These are phyloP conservation scores for Agrotis puta DNA, from an alignment of 2,888 invertebrate species.

Conservation along the genomic window DNA sequence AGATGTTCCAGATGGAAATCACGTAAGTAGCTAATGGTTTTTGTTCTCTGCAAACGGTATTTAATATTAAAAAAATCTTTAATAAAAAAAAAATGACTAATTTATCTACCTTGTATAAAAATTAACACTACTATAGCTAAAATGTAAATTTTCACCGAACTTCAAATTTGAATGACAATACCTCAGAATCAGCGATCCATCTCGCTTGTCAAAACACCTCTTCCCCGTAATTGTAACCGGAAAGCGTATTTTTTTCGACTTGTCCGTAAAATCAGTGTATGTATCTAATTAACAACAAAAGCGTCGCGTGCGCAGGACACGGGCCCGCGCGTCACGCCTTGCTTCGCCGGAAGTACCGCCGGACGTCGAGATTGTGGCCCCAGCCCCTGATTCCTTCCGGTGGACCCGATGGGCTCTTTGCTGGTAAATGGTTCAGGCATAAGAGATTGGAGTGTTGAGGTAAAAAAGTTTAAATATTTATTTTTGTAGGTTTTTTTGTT, in stretches of 20 bases:
- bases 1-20: background rate
- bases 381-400: constrained; percentile 90
- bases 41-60: background rate
- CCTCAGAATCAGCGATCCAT: constrained; percentile 34
- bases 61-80: no score
- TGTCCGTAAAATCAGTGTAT: constrained; percentile 64
- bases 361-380: constrained; percentile 89
- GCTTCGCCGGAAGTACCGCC: constrained; percentile 83
- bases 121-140: background rate
- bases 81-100: background rate
- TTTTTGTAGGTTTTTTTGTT: background rate
- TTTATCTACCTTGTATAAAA: background rate
- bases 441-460: constrained; percentile 44
- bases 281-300: constrained; percentile 72
- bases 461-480: constrained; percentile 19
- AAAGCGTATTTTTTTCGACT: constrained; percentile 62
- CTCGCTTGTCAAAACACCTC: constrained; percentile 31
- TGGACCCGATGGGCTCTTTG: constrained; percentile 72
- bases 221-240: constrained; percentile 57
- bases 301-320: constrained; percentile 84
- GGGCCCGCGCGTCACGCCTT: constrained; percentile 77
- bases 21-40: constrained; percentile 18
- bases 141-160: background rate
- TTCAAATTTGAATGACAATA: constrained; percentile 40
- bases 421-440: constrained; percentile 53